A percentile compares a stretch with the other conserved stretches of the same genome.
Evolutionary conservation across 2,888 invertebrate species (phyloP).

Genomic region (Nycteola revayana): DNA sequence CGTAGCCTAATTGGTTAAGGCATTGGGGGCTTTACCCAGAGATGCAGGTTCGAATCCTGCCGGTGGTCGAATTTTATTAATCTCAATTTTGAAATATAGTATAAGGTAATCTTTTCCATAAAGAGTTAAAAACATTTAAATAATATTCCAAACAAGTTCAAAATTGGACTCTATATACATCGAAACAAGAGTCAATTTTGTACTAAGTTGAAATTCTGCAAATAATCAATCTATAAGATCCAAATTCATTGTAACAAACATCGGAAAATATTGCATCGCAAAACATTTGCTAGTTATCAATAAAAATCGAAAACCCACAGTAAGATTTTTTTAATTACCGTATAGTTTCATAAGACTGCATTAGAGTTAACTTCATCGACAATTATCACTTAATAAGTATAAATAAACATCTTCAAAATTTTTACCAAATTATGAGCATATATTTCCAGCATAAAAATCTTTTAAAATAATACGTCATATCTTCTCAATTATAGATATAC

Average conservation of each 20-base stretch:
- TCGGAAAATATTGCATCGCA: slow-evolving; percentile 6
- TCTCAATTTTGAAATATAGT: too few species aligned
- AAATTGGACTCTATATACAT: too few species aligned
- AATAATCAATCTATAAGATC: too few species aligned
- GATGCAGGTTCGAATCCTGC: too few species aligned
- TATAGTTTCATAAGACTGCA: slow-evolving; percentile 61
- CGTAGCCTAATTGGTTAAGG: too few species aligned
- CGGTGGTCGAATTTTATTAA: too few species aligned
- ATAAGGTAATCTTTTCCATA: too few species aligned
- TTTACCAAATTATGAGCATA: slow-evolving; percentile 80
- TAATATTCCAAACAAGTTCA: too few species aligned
- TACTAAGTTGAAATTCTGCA: too few species aligned
- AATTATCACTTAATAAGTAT: slow-evolving; percentile 69
- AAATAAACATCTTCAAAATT: slow-evolving; percentile 79
- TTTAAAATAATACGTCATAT: slow-evolving; percentile 71
- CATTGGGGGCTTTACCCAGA: too few species aligned
- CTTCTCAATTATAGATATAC: slow-evolving; percentile 72
- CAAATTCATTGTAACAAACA: slow-evolving; percentile 1
- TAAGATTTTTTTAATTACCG: slow-evolving; percentile 35
- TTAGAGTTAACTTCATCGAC: slow-evolving; percentile 54
- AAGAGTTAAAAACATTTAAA: too few species aligned
- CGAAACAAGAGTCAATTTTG: too few species aligned
- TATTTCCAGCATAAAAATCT: slow-evolving; percentile 76
- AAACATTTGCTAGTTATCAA: slow-evolving; percentile 2
- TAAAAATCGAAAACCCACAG: slow-evolving; percentile 24